Base-by-base conservation (phyloP, 2,797 vertebrate species). In the Acanthurus tractus region DNA sequence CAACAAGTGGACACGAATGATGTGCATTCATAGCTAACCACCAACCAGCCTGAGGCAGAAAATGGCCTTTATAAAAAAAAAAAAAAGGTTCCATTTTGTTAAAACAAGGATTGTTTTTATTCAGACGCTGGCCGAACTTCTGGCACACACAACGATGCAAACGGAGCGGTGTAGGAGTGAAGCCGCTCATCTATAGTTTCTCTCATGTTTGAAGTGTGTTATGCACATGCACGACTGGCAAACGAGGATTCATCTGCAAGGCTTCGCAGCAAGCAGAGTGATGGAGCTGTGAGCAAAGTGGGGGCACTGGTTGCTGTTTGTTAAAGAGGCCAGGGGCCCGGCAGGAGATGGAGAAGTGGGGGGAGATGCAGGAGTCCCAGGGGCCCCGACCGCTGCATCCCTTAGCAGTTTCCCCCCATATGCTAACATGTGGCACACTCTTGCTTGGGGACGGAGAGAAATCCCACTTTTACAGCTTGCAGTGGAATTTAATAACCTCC, bases 321-420 rank as follows among this genome's bases (percentile, higher is more conserved):
- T 93, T 88, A 82, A 74, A 77, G 57, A 61, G 87, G 67, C 83
- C 82, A 79, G 69, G 87, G 82, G 72, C 63, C 40, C 70, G 79
- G 73, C 68, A 70, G 63, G 59, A 79, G 72, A 88, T 76, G 64
- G 57, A 79, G 71, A 71, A 58, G 18, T 65, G 70, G 59, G 53
- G 22, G 74, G 66, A 55, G 62, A 76, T 76, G 67, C 65, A n/a
- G 61, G 70, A 67, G 15, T 82, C 90, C 90, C 76, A 50, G 69
- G 86, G 86, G 87, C 74, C 75, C 46, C 46, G 56, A 23, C 53
- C 71, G 70, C 76, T 88, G 81, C 89, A 70, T 78, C 70, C 34
- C 78, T 93, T 87, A 91, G 91, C 92, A 90, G 57, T 85, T 91
- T 88, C 81, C 71, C 73, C 74, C 67, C 74, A 57, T 75, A 46